phyloP scores from a whole-genome alignment of 1,140 invertebrate species.

The Danaus melanippus region DNA sequence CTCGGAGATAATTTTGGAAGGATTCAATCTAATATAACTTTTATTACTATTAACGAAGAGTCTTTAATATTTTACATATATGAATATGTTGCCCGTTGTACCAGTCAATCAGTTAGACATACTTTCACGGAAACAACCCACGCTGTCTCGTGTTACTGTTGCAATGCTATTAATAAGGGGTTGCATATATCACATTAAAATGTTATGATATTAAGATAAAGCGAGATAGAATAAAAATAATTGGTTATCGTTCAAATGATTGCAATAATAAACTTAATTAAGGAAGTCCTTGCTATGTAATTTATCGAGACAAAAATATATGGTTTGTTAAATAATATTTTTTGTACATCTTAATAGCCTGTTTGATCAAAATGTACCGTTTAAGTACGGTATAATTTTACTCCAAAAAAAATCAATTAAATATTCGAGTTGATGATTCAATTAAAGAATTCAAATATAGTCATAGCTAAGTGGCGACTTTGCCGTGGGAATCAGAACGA shows the following conservation, averaged over 20 bases:
- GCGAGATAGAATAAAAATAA: too few relatives aligned
- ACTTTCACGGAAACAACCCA: constrained; percentile 17
- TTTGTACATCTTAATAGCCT: background rate
- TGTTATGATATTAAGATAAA: too few relatives aligned
- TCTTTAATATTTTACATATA: constrained; percentile 5
- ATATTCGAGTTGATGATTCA: constrained; percentile 29
- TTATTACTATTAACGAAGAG: background rate
- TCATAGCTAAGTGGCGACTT: constrained; percentile 14
- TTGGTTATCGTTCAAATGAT: too few relatives aligned
- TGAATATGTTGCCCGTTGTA: constrained; percentile 2
- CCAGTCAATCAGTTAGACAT: constrained; percentile 15
- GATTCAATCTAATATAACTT: too few relatives aligned
- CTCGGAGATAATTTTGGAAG: too few relatives aligned
- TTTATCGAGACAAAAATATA: background rate
- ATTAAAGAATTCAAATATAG: constrained; percentile 32
- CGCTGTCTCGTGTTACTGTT: constrained; percentile 11
- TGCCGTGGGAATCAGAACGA: constrained; percentile 9
- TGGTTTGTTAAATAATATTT: constrained; percentile 1
- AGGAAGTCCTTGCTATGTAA: too few relatives aligned
- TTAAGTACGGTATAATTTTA: too few relatives aligned
- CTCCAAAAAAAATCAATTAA: constrained; percentile 20
- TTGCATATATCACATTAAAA: too few relatives aligned
- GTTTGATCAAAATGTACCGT: too few relatives aligned
- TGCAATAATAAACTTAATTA: too few relatives aligned
- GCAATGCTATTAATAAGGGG: constrained; percentile 1